Base-by-base conservation (phyloP, 53 echinoderm and acorn worm species). In the Luidia sarsii region DNA sequence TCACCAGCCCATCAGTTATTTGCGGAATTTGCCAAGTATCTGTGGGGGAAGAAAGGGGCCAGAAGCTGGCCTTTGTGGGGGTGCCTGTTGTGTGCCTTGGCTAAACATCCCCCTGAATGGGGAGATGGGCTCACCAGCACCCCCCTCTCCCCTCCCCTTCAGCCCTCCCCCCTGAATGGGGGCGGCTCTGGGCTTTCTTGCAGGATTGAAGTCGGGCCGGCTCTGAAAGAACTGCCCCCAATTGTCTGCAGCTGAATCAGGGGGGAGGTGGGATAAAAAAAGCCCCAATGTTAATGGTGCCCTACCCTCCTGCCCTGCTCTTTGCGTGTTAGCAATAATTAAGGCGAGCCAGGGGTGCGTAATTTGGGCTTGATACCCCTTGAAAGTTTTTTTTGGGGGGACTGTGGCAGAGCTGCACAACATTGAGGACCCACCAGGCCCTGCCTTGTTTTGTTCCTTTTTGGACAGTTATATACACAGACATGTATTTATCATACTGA, bases 391-490 rank as follows among this genome's bases (percentile, higher is more conserved):
- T 38, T 39, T 29, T 16, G 1, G 14, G 39, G 6, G 39, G 65
- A 33, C 20, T 39, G 65, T n/a, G n/a, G 50, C 34, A 29, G 35
- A n/a, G 35, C 3, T 28, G 33, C 29, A 18, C 35, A 53, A 19
- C 33, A 20, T 33, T 52, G 31, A 10, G n/a, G n/a, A n/a, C n/a
- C n/a, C n/a, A n/a, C n/a, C n/a, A n/a, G n/a, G n/a, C n/a, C n/a
- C n/a, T n/a, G n/a, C n/a, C n/a, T n/a, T n/a, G 33, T 54, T 27
- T 50, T 20, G 61, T 61, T 31, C 3, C 4, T 33, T 5, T 30
- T 70, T 37, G 52, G 53, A 71, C 71, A 71, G 71, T 71, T 71
- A 71, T 71, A 71, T 71, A 54, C n/a, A n/a, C n/a, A n/a, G n/a
- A n/a, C n/a, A n/a, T 71, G 54, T 71, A 71, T 71, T 71, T 54